A percentile compares a stretch with the other conserved stretches of the same genome.
These are phyloP conservation scores for Phrynocephalus versicolor DNA, from an alignment of 2,113 vertebrate species.

Conservation along the genomic window DNA sequence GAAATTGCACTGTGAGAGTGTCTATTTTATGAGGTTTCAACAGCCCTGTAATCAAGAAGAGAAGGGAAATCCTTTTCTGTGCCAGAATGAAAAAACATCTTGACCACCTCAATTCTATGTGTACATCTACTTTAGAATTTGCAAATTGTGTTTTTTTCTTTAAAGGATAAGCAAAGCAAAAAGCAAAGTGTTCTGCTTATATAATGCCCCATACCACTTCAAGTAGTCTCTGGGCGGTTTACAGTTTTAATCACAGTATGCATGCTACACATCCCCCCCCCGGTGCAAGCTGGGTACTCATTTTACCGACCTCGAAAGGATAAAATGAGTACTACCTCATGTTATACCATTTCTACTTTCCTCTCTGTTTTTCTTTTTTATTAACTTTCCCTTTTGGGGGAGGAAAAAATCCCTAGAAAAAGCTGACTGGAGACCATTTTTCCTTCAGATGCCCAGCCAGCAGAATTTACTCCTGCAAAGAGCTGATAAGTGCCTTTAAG, in stretches of 20 bases:
- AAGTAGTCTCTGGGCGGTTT: no score
- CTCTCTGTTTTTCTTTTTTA: constrained; percentile 42
- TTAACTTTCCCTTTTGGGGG: constrained; percentile 48
- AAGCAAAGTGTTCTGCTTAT: no score
- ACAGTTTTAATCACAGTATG: no score
- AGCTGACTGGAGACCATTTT: constrained; percentile 34
- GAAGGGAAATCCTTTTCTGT: no score
- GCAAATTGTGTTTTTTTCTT: neutral
- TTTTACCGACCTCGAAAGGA: no score
- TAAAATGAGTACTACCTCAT: no score
- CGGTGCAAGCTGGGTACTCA: no score
- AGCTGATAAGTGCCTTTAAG: constrained; percentile 60
- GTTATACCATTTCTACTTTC: neutral
- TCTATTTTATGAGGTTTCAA: no score
- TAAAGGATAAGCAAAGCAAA: constrained; percentile 14
- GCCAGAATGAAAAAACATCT: neutral
- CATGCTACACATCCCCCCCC: no score
- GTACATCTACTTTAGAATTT: neutral
- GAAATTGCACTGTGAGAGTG: neutral
- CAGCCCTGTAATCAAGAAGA: neutral
- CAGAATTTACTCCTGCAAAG: constrained; percentile 53
- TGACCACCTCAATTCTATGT: neutral
- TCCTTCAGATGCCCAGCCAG: constrained; percentile 56
- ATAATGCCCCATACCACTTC: no score
- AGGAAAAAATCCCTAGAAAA: constrained; percentile 35